A percentile compares a stretch with the other conserved stretches of the same genome.
phyloP scores from a whole-genome alignment of 2,888 invertebrate species.

The Drosophila paranaensis region DNA sequence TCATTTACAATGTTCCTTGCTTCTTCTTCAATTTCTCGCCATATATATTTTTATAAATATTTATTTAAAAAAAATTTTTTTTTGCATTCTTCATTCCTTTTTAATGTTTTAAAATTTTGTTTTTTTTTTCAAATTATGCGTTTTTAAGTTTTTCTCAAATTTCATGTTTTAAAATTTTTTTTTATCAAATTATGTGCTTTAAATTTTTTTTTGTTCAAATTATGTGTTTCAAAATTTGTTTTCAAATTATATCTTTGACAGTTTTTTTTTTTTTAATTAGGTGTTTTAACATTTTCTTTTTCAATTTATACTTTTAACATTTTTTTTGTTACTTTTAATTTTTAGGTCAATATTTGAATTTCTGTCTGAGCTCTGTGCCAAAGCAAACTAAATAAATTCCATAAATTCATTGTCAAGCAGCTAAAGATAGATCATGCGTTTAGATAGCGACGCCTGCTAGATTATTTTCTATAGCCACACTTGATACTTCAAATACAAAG shows the following conservation, averaged over 20 bases:
- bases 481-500: conserved; percentile 11
- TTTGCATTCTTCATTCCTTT: no score
- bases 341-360: neutral
- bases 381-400: neutral
- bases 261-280: neutral
- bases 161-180: neutral
- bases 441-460: neutral
- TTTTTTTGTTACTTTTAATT: neutral
- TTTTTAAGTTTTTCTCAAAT: neutral
- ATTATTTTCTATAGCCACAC: conserved; percentile 14
- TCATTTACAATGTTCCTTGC: no score
- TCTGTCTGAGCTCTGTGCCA: neutral
- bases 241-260: no score
- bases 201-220: neutral
- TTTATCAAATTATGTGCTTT: neutral
- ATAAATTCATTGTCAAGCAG: neutral
- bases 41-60: no score
- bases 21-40: no score
- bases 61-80: no score
- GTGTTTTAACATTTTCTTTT: neutral
- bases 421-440: neutral
- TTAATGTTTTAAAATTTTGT: no score
- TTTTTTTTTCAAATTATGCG: neutral
- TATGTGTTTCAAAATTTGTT: no score
- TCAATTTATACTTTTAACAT: neutral